Conservation (phyloP, 2,113 vertebrate genomes). For the Periophthalmodon schlosseri region DNA sequence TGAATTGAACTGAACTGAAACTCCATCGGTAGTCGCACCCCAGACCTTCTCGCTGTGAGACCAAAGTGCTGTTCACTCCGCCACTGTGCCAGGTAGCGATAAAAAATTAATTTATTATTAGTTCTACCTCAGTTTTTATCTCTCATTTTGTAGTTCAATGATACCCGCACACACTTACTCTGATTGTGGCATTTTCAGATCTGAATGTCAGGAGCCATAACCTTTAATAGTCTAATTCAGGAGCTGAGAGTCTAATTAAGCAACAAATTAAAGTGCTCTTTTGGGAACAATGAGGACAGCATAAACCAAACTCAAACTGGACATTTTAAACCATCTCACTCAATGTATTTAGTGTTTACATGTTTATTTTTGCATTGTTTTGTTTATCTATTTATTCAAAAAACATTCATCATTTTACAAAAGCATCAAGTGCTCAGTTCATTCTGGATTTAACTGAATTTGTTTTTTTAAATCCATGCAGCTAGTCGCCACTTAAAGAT, state of each 20-base stretch:
- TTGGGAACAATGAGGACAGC: not conserved
- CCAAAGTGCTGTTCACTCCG: too few species aligned
- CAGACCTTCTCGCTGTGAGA: too few species aligned
- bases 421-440: too few species aligned
- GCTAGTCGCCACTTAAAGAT: too few species aligned
- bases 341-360: not conserved
- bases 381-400: not conserved
- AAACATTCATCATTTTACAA: too few species aligned
- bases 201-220: not conserved
- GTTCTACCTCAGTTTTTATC: not conserved
- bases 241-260: conserved; percentile 2
- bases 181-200: conserved; percentile 2
- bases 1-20: too few species aligned
- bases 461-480: too few species aligned
- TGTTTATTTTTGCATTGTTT: not conserved
- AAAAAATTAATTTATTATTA: not conserved
- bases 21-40: too few species aligned
- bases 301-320: not conserved
- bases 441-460: too few species aligned
- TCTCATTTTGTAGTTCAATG: not conserved
- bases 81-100: too few species aligned
- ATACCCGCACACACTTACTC: not conserved
- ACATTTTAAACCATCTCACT: not conserved
- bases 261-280: not conserved
- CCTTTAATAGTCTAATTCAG: not conserved